Conservation (phyloP, 1,140 invertebrate genomes). For the Polypedilum vanderplanki region DNA sequence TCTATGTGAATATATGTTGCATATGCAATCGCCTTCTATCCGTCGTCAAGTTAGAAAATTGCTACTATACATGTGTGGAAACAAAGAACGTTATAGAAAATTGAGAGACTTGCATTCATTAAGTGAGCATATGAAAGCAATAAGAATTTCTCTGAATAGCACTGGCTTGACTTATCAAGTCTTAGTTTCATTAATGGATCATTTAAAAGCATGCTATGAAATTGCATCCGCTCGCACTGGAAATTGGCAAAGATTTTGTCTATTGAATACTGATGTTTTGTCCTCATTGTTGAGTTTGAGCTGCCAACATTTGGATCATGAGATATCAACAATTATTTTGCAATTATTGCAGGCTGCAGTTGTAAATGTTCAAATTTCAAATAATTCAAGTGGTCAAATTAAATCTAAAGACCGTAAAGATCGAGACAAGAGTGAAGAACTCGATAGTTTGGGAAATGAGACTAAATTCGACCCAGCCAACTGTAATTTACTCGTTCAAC, state of each 20-base stretch:
- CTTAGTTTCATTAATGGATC: slow-evolving; percentile 87
- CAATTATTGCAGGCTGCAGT: slow-evolving; percentile 84
- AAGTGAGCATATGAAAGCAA: slow-evolving; percentile 69
- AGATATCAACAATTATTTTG: slow-evolving; percentile 84
- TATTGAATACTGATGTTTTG: slow-evolving; percentile 66
- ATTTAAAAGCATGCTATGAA: slow-evolving; percentile 89
- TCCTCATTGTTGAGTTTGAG: slow-evolving; percentile 71
- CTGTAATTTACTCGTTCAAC: slow-evolving; percentile 59
- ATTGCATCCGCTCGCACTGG: slow-evolving; percentile 82
- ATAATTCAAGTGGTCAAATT: slow-evolving; percentile 35
- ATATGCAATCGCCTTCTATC: slow-evolving; percentile 69
- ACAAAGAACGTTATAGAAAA: slow-evolving; percentile 91
- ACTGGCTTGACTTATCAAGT: slow-evolving; percentile 75
- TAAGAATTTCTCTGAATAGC: slow-evolving; percentile 46
- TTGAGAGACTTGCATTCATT: slow-evolving; percentile 86
- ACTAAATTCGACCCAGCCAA: slow-evolving; percentile 62
- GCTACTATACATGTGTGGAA: slow-evolving; percentile 86
- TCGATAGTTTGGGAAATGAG: slow-evolving; percentile 48
- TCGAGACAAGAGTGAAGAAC: slow-evolving; percentile 62
- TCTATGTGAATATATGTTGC: slow-evolving; percentile 96
- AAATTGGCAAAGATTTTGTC: slow-evolving; percentile 93
- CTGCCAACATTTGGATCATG: slow-evolving; percentile 67
- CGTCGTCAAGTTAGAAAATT: slow-evolving; percentile 80
- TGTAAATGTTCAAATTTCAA: slow-evolving; percentile 49
- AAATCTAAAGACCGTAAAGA: slow-evolving; percentile 47